Conservation (phyloP, 2,888 invertebrate genomes). For the Nephrotoma guestfalica region DNA sequence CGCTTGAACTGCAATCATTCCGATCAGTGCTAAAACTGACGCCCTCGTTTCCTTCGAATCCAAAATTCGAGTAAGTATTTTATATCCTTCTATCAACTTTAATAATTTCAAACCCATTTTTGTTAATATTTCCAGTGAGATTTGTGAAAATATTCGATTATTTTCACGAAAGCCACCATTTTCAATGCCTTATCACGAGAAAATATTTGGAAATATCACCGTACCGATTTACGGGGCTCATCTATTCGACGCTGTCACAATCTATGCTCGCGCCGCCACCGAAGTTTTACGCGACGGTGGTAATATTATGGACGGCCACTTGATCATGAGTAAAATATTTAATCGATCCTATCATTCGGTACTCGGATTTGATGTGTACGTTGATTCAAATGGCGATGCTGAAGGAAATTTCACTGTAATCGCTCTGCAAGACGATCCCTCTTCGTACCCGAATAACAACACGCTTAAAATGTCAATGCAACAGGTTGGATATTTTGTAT, state of each 20-base stretch:
- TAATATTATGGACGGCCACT: slow-evolving; percentile 59
- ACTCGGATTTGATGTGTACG: slow-evolving; percentile 68
- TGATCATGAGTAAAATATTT: slow-evolving; percentile 59
- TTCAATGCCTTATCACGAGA: slow-evolving; percentile 62
- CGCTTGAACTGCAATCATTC: slow-evolving; percentile 52
- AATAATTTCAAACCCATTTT: slow-evolving; percentile 2
- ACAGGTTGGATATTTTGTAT: slow-evolving; percentile 64
- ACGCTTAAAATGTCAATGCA: slow-evolving; percentile 53
- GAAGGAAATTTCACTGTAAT: slow-evolving; percentile 86
- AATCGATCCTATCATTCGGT: slow-evolving; percentile 62
- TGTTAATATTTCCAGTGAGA: slow-evolving; percentile 34
- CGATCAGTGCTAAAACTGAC: slow-evolving; percentile 67
- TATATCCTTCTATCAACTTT: too few species aligned
- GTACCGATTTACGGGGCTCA: slow-evolving; percentile 73
- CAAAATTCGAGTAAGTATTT: slow-evolving; percentile 49
- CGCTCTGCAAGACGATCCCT: slow-evolving; percentile 49
- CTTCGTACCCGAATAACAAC: slow-evolving; percentile 29
- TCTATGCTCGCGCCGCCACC: slow-evolving; percentile 72
- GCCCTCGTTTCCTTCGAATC: slow-evolving; percentile 60
- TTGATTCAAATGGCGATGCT: slow-evolving; percentile 78
- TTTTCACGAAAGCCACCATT: slow-evolving; percentile 58
- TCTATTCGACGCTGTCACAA: slow-evolving; percentile 73
- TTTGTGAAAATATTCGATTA: slow-evolving; percentile 55
- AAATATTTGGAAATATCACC: slow-evolving; percentile 54
- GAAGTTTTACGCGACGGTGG: slow-evolving; percentile 52